Conservation (phyloP, 2,797 vertebrate genomes). For the Sylvilagus floridanus region DNA sequence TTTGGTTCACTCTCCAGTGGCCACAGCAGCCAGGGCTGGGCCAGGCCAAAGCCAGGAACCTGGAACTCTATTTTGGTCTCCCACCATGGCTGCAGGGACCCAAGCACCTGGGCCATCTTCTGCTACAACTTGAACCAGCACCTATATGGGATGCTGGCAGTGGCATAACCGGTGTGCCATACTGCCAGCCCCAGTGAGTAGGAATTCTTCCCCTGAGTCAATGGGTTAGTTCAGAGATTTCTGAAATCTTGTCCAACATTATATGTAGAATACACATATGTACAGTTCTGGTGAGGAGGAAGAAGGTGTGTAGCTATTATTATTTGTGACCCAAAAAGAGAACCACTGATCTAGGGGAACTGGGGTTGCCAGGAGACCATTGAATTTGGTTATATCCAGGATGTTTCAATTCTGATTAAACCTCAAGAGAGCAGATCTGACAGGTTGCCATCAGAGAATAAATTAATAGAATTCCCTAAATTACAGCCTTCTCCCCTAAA, state of each 20-base stretch:
- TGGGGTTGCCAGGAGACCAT: not conserved
- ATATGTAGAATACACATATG: not conserved
- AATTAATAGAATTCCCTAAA: slow-evolving; percentile 33
- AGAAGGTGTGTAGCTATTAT: not conserved
- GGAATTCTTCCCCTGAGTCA: not conserved
- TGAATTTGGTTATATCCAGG: slow-evolving; percentile 50
- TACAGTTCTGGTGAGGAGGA: not conserved
- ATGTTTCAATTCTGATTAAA: slow-evolving; percentile 42
- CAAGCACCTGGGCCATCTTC: too few relatives aligned
- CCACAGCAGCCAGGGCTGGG: too few relatives aligned
- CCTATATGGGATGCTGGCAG: too few relatives aligned
- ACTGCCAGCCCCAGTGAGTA: too few relatives aligned
- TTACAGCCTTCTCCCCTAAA: not conserved
- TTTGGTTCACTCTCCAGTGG: too few relatives aligned
- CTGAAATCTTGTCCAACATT: slow-evolving; percentile 31
- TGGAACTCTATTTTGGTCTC: too few relatives aligned
- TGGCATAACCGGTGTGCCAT: too few relatives aligned
- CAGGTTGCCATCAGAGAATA: slow-evolving; percentile 15
- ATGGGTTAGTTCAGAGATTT: not conserved
- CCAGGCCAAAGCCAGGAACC: too few relatives aligned
- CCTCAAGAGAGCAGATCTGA: not conserved
- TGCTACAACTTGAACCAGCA: too few relatives aligned
- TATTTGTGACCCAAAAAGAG: slow-evolving; percentile 7
- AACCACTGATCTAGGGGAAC: slow-evolving; percentile 6
- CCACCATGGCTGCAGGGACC: too few relatives aligned